These are phyloP conservation scores for Panonychus citri DNA, from an alignment of 1,140 invertebrate species.

Conservation along the genomic window DNA sequence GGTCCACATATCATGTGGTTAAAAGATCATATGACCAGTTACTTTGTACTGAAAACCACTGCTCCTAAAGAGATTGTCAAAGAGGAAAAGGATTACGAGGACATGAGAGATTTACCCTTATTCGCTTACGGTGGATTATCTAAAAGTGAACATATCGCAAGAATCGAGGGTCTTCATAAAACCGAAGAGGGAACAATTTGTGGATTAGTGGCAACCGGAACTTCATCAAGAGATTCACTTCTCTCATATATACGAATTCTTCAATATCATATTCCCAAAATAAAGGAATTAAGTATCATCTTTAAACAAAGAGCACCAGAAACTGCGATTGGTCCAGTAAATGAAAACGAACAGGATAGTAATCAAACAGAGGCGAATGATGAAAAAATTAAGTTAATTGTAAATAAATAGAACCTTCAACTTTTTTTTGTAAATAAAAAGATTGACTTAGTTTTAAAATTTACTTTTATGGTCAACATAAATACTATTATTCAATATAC, in stretches of 20 bases:
- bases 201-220: conserved; percentile 61
- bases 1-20: conserved; percentile 66
- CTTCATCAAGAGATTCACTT: conserved; percentile 46
- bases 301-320: no score
- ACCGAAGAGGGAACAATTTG: conserved; percentile 78
- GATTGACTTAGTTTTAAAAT: no score
- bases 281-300: not conserved
- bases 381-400: no score
- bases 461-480: no score
- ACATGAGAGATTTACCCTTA: conserved; percentile 16
- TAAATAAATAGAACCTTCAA: no score
- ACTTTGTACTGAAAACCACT: conserved; percentile 47
- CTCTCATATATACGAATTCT: conserved; percentile 74
- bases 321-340: no score
- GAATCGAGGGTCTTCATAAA: conserved; percentile 45
- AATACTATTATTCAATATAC: no score
- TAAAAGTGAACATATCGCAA: conserved; percentile 15
- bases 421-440: no score
- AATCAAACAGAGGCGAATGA: no score
- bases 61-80: conserved; percentile 16
- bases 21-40: conserved; percentile 42
- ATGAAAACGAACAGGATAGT: no score
- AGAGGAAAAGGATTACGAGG: conserved; percentile 22
- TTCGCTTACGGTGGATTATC: conserved; percentile 18
- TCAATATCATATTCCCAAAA: conserved; percentile 25